Percentiles rank a stretch among this genome's conserved stretches.
Evolutionary conservation across 2,113 vertebrate genomes (phyloP).

Genomic region (Coreoperca whiteheadi): DNA sequence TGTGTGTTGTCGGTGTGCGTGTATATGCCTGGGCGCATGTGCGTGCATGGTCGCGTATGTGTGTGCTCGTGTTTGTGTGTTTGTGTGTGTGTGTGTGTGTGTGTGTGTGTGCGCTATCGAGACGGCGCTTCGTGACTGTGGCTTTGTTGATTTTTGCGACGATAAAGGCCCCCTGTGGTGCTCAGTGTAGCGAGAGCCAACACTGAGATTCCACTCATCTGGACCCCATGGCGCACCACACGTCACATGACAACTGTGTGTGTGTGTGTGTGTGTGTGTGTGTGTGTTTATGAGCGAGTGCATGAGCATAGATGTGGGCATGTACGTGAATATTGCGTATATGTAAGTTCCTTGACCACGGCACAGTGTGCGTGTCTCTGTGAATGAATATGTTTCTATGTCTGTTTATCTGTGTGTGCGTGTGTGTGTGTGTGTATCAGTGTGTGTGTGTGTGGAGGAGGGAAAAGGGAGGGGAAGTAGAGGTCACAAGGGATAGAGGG

Average conservation of each 20-base stretch:
- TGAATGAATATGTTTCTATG: slow-evolving; percentile 41
- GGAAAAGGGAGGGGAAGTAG: slow-evolving; percentile 30
- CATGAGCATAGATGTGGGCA: slow-evolving; percentile 15
- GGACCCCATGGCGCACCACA: slow-evolving; percentile 70
- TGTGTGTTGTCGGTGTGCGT: slow-evolving; percentile 5
- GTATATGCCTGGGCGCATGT: slow-evolving; percentile 11
- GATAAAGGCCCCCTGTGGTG: slow-evolving; percentile 81
- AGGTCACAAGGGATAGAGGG: slow-evolving; percentile 55
- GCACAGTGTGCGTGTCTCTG: slow-evolving; percentile 15
- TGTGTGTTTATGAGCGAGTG: slow-evolving; percentile 23
- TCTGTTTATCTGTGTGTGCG: slow-evolving; percentile 4
- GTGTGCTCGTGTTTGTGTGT: neutral
- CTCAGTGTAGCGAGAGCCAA: slow-evolving; percentile 81
- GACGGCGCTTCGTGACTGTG: slow-evolving; percentile 79
- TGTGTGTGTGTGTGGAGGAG: slow-evolving; percentile 4
- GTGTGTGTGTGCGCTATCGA: slow-evolving; percentile 33
- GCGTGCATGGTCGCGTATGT: neutral
- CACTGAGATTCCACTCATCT: slow-evolving; percentile 80
- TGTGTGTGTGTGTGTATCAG: slow-evolving; percentile 18
- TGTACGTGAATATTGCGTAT: slow-evolving; percentile 18
- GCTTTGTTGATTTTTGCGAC: slow-evolving; percentile 80
- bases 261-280: slow-evolving; percentile 45
- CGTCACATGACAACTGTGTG: slow-evolving; percentile 71
- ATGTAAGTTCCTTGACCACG: slow-evolving; percentile 14
- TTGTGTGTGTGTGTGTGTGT: neutral